Evolutionary conservation across 2,888 invertebrate species (phyloP), one percentile per base, ranked within the genome.

Genomic region (Eupithecia subumbrata): DNA sequence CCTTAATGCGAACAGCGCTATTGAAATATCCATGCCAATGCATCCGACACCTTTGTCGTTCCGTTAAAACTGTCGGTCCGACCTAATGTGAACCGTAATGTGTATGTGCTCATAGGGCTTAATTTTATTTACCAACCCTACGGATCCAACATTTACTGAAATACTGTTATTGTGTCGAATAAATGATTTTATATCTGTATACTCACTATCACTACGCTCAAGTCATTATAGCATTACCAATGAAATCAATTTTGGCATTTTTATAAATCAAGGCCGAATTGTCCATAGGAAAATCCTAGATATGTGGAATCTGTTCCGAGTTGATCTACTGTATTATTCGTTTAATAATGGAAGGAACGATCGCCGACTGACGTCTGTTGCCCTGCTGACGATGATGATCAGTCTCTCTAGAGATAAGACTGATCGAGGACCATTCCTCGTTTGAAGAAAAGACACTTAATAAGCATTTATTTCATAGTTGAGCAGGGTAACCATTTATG

Each of bases 201-300:
- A 18, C 48, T 52, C 8, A 9, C 52, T n/a, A 3, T 18, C 5
- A 9, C n/a, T 52, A 48, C 52, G 4, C 11, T 11, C 9, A 22
- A 52, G 9, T 56, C 5, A 12, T 56, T 12, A 56, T 34, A 37
- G 7, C 37, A 40, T 40, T 56, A 22, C 22, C 11, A 22, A 60
- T 14, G 60, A 60, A 60, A 60, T 60, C 60, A 60, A 60, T 60
- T 60, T 60, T 25, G 60, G 60, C 60, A 56, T 56, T 11, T 56
- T 52, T 56, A n/a, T n/a, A 8, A 22, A 60, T 60, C 25, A 60
- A 25, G 12, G 11, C 8, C 11, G 22, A 11, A 5, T 22, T 25
- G 60, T 60, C 25, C 60, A 22, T 22, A 22, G 11, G 56, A 56
- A 22, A 56, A 56, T 22, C 22, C 56, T 56, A n/a, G 56, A 56